A percentile compares a stretch with the other conserved stretches of the same genome.
phyloP scores from a whole-genome alignment of 2,888 invertebrate species.

The Holacanthella duospinosa region DNA sequence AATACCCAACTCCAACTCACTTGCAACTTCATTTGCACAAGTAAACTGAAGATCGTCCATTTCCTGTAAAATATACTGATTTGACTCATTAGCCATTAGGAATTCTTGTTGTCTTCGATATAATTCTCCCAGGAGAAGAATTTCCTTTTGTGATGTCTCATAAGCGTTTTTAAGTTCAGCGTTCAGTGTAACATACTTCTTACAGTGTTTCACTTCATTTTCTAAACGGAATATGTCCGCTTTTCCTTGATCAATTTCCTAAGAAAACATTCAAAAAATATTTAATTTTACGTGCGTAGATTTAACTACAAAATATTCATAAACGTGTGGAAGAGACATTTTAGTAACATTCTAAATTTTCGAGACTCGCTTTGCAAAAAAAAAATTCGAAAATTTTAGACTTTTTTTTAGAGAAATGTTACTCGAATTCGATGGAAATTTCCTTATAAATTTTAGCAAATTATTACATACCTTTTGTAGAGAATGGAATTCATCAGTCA shows the following conservation, averaged over 20 bases:
- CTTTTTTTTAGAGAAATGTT: too few species aligned
- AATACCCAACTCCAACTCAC: constrained; percentile 12
- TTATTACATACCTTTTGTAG: constrained; percentile 27
- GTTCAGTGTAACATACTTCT: constrained; percentile 25
- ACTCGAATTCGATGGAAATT: too few species aligned
- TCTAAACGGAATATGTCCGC: constrained; percentile 28
- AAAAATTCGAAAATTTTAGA: too few species aligned
- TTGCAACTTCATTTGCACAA: constrained; percentile 25
- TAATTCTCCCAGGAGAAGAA: constrained; percentile 33
- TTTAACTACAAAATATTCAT: too few species aligned
- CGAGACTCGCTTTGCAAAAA: too few species aligned
- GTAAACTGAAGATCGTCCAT: constrained; percentile 26
- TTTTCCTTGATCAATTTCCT: constrained; percentile 25
- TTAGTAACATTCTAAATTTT: too few species aligned
- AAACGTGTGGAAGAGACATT: too few species aligned
- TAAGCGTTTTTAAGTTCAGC: constrained; percentile 29
- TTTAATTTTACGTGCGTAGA: background rate
- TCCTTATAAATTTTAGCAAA: too few species aligned
- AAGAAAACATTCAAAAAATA: background rate
- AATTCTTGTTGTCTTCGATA: constrained; percentile 29
- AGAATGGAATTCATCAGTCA: constrained; percentile 21
- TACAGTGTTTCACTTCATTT: constrained; percentile 32
- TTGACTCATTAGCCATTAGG: constrained; percentile 17
- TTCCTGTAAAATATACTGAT: constrained; percentile 21
- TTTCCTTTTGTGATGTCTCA: constrained; percentile 24